These are phyloP conservation scores for Sipha maydis DNA, from an alignment of 2,888 invertebrate genomes.

Conservation along the genomic window DNA sequence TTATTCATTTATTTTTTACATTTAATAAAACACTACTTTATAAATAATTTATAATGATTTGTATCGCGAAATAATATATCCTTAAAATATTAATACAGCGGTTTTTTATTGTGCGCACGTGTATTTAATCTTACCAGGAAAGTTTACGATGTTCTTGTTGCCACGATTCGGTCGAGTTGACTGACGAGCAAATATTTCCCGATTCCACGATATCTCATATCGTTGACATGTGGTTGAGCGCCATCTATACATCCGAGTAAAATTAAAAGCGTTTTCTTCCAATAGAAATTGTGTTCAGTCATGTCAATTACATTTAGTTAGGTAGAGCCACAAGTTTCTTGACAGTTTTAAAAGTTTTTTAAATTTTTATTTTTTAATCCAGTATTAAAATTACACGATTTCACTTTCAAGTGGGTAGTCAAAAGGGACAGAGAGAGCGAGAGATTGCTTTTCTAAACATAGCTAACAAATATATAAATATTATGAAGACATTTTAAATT, in stretches of 20 bases:
- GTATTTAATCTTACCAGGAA: constrained; percentile 23
- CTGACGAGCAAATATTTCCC: constrained; percentile 15
- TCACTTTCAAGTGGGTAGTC: too few species aligned
- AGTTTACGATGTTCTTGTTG: neutral
- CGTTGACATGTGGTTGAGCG: neutral
- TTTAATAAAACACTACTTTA: too few species aligned
- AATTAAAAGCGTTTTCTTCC: neutral
- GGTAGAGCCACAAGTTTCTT: constrained; percentile 39
- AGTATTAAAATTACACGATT: neutral
- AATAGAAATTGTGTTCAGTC: neutral
- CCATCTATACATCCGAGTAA: constrained; percentile 15
- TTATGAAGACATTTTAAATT: too few species aligned
- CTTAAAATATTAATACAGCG: too few species aligned
- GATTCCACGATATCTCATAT: neutral
- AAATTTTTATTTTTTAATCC: neutral
- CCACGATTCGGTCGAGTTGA: constrained; percentile 17
- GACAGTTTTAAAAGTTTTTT: neutral
- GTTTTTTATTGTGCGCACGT: constrained; percentile 26
- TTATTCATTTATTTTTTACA: too few species aligned
- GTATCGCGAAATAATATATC: too few species aligned
- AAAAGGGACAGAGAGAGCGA: too few species aligned
- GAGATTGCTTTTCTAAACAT: too few species aligned
- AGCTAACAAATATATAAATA: too few species aligned
- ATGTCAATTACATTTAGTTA: neutral
- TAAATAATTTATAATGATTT: too few species aligned